A percentile compares a stretch with the other conserved stretches of the same genome.
These are phyloP conservation scores for Paraescarpia echinospica DNA, from an alignment of 1,140 invertebrate genomes.

Conservation along the genomic window DNA sequence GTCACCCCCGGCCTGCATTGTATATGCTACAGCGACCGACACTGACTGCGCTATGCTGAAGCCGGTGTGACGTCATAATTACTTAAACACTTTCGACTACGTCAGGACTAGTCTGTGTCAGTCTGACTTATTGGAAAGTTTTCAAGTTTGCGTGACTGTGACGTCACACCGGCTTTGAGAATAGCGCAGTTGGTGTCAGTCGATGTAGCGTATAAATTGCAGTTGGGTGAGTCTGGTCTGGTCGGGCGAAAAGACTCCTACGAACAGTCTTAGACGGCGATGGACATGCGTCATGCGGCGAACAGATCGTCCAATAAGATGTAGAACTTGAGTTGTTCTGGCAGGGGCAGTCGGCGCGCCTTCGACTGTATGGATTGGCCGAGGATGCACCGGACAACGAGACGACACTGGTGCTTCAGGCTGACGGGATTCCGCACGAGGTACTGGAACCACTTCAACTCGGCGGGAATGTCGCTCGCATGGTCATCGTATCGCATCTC, in stretches of 20 bases:
- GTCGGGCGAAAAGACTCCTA: not conserved
- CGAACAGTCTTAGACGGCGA: not conserved
- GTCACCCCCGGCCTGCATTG: too few species aligned
- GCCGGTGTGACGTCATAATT: too few species aligned
- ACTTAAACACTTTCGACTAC: too few species aligned
- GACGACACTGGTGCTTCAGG: constrained; percentile 15
- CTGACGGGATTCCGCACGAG: not conserved
- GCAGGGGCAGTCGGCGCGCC: constrained; percentile 7
- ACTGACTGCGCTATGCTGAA: too few species aligned
- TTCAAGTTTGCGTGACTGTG: too few species aligned
- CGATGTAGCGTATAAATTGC: too few species aligned
- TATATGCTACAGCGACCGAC: too few species aligned
- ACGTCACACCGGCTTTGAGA: too few species aligned
- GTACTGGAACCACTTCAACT: constrained; percentile 3
- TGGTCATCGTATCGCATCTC: constrained; percentile 11
- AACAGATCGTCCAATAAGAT: constrained; percentile 13
- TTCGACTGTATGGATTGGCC: constrained; percentile 14
- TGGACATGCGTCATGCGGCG: not conserved
- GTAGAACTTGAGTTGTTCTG: constrained; percentile 9
- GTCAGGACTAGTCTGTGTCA: too few species aligned
- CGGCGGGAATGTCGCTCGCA: not conserved
- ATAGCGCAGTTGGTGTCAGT: too few species aligned
- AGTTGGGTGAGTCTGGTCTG: too few species aligned
- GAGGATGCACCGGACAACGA: constrained; percentile 4
- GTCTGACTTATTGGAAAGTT: too few species aligned